phyloP scores from a whole-genome alignment of 2,888 invertebrate genomes.

The Anodontia alba region DNA sequence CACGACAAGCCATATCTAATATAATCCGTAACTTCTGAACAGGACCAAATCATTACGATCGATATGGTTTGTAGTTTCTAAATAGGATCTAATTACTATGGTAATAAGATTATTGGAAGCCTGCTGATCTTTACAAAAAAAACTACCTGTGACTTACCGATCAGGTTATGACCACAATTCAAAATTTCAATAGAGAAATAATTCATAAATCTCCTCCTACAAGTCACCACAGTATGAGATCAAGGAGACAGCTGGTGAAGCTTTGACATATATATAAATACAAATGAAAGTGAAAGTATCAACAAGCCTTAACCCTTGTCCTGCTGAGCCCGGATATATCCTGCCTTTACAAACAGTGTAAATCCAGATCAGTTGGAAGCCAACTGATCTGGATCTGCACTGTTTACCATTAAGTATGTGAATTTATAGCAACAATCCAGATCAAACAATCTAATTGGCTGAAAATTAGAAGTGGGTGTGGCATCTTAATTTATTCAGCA shows the following conservation, averaged over 20 bases:
- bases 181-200: neutral
- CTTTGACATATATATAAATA: neutral
- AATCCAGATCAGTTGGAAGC: too few relatives aligned
- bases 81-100: conserved; percentile 7
- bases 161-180: neutral
- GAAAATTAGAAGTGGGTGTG: too few relatives aligned
- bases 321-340: too few relatives aligned
- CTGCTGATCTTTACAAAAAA: neutral
- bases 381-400: too few relatives aligned
- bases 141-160: conserved; percentile 5
- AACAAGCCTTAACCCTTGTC: too few relatives aligned
- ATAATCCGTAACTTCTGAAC: neutral
- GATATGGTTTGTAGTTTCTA: neutral
- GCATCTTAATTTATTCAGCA: too few relatives aligned
- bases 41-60: neutral
- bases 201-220: neutral
- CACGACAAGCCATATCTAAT: neutral
- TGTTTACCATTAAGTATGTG: too few relatives aligned
- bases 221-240: neutral
- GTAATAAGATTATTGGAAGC: conserved; percentile 3
- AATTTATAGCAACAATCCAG: too few relatives aligned
- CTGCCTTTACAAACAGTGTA: too few relatives aligned
- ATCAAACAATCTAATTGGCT: too few relatives aligned
- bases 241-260: neutral
- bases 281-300: too few relatives aligned